Evolutionary conservation across 2,797 vertebrate genomes (phyloP), one percentile per base, ranked within the genome.

Genomic region (Thalassophryne amazonica): DNA sequence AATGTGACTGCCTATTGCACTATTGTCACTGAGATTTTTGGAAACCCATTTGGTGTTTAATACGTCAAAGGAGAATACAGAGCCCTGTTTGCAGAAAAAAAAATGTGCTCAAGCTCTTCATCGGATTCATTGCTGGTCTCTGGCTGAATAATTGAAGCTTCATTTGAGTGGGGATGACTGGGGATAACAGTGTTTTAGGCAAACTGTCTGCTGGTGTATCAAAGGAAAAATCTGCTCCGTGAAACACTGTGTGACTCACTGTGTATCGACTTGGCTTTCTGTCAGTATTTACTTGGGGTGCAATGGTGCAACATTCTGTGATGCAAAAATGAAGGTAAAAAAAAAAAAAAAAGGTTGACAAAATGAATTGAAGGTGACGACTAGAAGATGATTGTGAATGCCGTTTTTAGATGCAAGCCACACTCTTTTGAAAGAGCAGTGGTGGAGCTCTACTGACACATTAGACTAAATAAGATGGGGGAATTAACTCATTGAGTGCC

Each of bases 81-180:
- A 43, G 13, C n/a, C 20, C 18, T 20, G 12, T 69, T 58, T 29
- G 24, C n/a, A 13, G 32, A 34, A 5, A 13, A 32, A 34, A 5
- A 36, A 57, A 58, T 42, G 25, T 46, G 31, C 43, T 28, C 49
- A 43, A 33, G 20, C 23, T 58, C 64, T 43, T 45, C 30, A 67
- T 32, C 7, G 35, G 34, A 52, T 37, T 59, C 32, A 37, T 57
- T 17, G 4, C 28, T 55, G 65, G 46, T 65, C 52, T 64, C 24
- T 9, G 36, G 56, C 42, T 74, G 51, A 80, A 79, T 79, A 76
- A 70, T 29, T 60, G 51, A 78, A 53, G 46, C 35, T 31, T 73
- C 33, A 48, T 79, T 59, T 63, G 61, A 67, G 58, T 34, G 15
- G 48, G 48, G 30, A 42, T 51, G 54, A 62, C 39, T 29, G 40